Percentiles rank a stretch among this genome's conserved stretches.
Conservation (phyloP, 2,113 vertebrate species). For the Ptilonorhynchus violaceus region DNA sequence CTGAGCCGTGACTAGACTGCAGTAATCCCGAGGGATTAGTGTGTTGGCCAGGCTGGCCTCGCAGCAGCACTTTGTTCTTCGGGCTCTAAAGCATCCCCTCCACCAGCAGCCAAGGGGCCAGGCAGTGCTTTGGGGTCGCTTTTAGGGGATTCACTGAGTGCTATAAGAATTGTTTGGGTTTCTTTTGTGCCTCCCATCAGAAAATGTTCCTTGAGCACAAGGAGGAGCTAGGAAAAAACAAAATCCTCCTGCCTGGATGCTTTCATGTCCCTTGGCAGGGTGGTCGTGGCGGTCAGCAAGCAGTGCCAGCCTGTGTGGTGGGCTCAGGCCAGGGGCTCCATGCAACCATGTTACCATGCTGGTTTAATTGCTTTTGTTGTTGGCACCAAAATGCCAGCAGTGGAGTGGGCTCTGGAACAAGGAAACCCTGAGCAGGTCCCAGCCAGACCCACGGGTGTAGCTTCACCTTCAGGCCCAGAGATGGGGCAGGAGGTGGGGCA, state of each 20-base stretch:
- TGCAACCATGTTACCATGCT: fast-evolving
- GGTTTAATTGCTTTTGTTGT: neutral
- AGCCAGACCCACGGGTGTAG: neutral
- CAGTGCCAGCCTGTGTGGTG: fast-evolving
- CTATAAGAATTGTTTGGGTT: neutral
- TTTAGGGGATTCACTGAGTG: neutral
- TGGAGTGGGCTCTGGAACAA: neutral
- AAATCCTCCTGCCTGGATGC: neutral
- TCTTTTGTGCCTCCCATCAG: neutral
- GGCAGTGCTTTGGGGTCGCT: neutral
- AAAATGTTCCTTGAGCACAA: neutral
- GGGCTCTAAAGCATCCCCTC: neutral
- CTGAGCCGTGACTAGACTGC: neutral
- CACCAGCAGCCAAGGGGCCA: fast-evolving
- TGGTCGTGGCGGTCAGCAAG: neutral
- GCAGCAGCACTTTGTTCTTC: neutral
- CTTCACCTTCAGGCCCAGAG: neutral
- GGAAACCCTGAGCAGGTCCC: neutral
- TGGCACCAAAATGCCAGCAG: neutral
- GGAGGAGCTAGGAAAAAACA: neutral
- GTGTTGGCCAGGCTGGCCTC: neutral
- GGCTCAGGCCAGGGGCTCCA: fast-evolving
- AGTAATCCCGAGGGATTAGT: neutral
- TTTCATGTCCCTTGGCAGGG: neutral
- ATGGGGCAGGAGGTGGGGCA: neutral